Evolutionary conservation across 2,113 vertebrate genomes (phyloP).

Genomic region (Nerophis ophidion): DNA sequence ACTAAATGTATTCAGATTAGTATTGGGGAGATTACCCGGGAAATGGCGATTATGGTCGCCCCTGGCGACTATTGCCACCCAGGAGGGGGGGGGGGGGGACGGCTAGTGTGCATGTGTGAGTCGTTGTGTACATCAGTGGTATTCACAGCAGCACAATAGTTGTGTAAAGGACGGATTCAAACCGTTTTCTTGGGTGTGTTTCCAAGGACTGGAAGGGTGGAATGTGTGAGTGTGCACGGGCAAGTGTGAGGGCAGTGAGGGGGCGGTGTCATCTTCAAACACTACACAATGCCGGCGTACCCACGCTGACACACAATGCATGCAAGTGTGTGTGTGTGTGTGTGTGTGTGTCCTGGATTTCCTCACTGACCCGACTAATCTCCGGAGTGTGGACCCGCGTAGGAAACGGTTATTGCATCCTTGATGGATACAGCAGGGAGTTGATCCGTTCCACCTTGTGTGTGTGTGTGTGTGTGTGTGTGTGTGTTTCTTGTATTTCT

Average conservation of each 20-base stretch:
- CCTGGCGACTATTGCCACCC: conserved; percentile 36
- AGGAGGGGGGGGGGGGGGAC: conserved; percentile 19
- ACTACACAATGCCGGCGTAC: conserved; percentile 14
- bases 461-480: conserved; percentile 15
- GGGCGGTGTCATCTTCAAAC: conserved; percentile 41
- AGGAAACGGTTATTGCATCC: conserved; percentile 51
- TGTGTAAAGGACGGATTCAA: conserved; percentile 33
- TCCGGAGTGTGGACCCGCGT: conserved; percentile 51
- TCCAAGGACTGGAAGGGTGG: conserved; percentile 38
- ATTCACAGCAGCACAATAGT: conserved; percentile 49
- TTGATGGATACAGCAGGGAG: conserved; percentile 59
- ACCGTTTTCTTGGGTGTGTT: conserved; percentile 39
- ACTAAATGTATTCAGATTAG: too few relatives aligned
- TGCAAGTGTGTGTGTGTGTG: neutral
- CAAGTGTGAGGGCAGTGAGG: conserved; percentile 26
- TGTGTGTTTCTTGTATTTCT: too few relatives aligned
- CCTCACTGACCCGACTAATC: conserved; percentile 62
- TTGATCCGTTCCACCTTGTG: conserved; percentile 46
- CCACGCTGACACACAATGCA: conserved; percentile 21
- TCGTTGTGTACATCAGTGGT: conserved; percentile 30
- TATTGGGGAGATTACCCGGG: neutral
- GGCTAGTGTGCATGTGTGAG: conserved; percentile 31
- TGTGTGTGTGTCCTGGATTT: conserved; percentile 48
- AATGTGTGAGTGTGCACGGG: conserved; percentile 31
- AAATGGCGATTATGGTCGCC: conserved; percentile 37